These are phyloP conservation scores for Limnephilus auricula DNA, from an alignment of 2,888 invertebrate genomes.

Conservation along the genomic window DNA sequence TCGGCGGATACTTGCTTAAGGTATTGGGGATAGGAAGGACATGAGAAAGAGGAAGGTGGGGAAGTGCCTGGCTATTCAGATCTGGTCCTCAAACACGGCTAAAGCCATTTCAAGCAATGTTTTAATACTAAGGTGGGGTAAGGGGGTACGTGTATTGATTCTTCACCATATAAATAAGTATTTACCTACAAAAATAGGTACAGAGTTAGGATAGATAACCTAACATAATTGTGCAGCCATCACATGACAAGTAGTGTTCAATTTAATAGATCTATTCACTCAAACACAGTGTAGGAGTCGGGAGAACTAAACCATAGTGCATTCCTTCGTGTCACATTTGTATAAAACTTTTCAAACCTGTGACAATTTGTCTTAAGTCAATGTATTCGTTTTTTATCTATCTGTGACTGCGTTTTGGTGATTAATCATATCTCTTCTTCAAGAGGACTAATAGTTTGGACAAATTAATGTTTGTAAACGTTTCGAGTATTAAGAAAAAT, in stretches of 20 bases:
- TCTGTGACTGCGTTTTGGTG: background rate
- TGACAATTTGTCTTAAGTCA: constrained; percentile 16
- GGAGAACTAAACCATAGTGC: background rate
- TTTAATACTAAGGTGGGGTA: too few species aligned
- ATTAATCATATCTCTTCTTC: constrained; percentile 3
- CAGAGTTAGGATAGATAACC: background rate
- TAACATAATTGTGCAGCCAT: background rate
- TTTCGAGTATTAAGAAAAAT: constrained; percentile 5
- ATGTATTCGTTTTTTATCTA: background rate
- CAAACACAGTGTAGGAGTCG: background rate
- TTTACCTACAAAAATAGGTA: background rate
- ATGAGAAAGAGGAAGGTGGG: too few species aligned
- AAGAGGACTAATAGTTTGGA: background rate
- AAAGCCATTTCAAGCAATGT: too few species aligned
- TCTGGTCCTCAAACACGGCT: too few species aligned
- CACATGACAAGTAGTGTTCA: background rate
- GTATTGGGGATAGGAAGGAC: too few species aligned
- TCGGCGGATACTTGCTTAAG: too few species aligned
- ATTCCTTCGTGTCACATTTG: constrained; percentile 8
- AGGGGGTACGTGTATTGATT: too few species aligned
- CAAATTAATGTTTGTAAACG: constrained; percentile 36
- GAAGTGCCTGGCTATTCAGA: too few species aligned
- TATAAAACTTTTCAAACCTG: constrained; percentile 13
- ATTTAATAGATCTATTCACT: background rate
- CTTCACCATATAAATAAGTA: too few species aligned